Base-by-base conservation (phyloP, 2,888 invertebrate genomes). In the Tinea trinotella region DNA sequence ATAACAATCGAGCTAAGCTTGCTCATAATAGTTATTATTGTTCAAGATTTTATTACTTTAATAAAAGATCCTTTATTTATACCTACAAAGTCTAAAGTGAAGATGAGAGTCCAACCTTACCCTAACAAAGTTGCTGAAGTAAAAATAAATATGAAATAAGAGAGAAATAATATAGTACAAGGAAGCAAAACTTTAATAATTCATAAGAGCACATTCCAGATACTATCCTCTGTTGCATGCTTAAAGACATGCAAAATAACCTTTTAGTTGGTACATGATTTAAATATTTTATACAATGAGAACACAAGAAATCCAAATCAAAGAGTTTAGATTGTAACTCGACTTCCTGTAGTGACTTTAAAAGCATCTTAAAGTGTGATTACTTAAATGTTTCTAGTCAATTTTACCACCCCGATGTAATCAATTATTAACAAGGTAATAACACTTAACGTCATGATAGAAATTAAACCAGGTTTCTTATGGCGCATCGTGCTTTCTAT, bases 381-480 rank as follows among this genome's bases (percentile, higher is more conserved):
- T 40, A 17, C 4, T 12, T 6, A 40, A 13, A 12, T n/a, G n/a
- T n/a, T n/a, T n/a, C n/a, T n/a, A n/a, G 2, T 12, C 48, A 1
- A 20, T 7, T 20, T 48, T 18, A 48, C 48, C 18, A 19, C 48
- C 48, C 57, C 63, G 68, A 73, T 73, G 60, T 60, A 67, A 75
- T 73, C 74, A 74, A 76, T 74, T 73, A 76, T 73, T 74, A 71
- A 68, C 62, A 59, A 59, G 56, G 59, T 61, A 59, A 66, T 62
- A 60, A 59, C 59, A 59, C 57, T 57, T 60, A 64, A 65, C 68
- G 67, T 71, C 71, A 70, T 66, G 71, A 71, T 67, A 65, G 62
- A 67, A 74, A 75, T 74, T 71, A 71, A 71, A 70, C 62, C 64
- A 59, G 54, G 64, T 72, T 71, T 69, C 68, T 70, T 72, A 73